Percentiles rank a stretch among this genome's conserved stretches.
These are phyloP conservation scores for Paracyclopina nana DNA, from an alignment of 1,140 invertebrate species.

Conservation along the genomic window DNA sequence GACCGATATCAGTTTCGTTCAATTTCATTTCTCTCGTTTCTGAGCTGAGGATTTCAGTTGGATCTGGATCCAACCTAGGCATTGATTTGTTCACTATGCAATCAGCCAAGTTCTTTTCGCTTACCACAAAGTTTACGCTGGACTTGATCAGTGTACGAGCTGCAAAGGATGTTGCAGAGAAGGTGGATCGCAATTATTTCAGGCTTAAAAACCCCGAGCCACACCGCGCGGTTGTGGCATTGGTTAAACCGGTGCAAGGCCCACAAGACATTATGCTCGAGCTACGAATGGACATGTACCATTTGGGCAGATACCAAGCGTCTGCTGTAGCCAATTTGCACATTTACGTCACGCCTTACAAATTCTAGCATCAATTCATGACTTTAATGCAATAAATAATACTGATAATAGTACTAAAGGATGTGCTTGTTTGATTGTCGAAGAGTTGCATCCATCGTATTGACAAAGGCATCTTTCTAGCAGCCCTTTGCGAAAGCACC, in stretches of 20 bases:
- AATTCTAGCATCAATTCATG: slow-evolving; percentile 34
- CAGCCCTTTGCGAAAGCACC: slow-evolving; percentile 2
- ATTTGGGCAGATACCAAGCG: slow-evolving; percentile 41
- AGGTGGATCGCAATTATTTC: slow-evolving; percentile 1
- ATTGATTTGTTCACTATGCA: slow-evolving; percentile 69
- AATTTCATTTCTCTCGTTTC: slow-evolving; percentile 77
- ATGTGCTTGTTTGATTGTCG: too few species aligned
- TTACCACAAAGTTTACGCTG: slow-evolving; percentile 50
- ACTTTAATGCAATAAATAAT: too few species aligned
- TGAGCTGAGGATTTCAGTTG: slow-evolving; percentile 52
- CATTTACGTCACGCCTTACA: slow-evolving; percentile 61
- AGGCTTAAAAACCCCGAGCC: slow-evolving; percentile 24
- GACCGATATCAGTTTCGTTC: slow-evolving; percentile 61
- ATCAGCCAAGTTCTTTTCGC: slow-evolving; percentile 38
- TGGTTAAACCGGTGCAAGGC: slow-evolving; percentile 48
- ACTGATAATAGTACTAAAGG: too few species aligned
- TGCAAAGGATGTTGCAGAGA: slow-evolving; percentile 31
- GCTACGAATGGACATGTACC: slow-evolving; percentile 62
- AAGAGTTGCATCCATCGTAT: slow-evolving; percentile 7
- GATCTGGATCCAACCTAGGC: neutral
- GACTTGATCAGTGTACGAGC: slow-evolving; percentile 41
- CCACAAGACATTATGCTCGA: slow-evolving; percentile 51
- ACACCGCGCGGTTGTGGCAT: slow-evolving; percentile 48
- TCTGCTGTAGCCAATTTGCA: slow-evolving; percentile 60
- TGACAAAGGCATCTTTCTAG: slow-evolving; percentile 7